Evolutionary conservation across 1,140 invertebrate species (phyloP), one percentile per base, ranked within the genome.

Genomic region (Notospermus geniculatus): DNA sequence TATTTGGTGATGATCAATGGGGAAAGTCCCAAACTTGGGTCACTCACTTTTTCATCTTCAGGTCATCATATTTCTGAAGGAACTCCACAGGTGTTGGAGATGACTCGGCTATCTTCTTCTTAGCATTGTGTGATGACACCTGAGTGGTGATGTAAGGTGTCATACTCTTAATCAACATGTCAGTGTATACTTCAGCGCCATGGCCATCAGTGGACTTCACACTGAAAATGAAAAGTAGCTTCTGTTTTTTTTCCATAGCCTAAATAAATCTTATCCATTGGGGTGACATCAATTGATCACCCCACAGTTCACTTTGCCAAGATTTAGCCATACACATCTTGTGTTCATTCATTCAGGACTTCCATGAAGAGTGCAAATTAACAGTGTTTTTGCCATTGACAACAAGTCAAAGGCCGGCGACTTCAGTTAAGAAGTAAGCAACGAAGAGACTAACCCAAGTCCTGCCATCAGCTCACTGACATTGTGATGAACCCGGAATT

Each of bases 31-130:
- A n/a, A n/a, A 19, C 11, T 19, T 13, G 19, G 39, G 19, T 11
- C 25, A 23, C 46, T 71, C 75, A 83, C 82, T 83, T 83, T 70
- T 80, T 80, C 2, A 68, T 67, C 65, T 83, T 83, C 2, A 83
- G 66, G 45, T 83, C 78, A 67, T 83, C 81, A 73, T 83, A 83
- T 71, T 81, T 83, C 28, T 78, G 68, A 17, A 80, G 62, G 59
- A 83, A 82, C 50, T 78, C 78, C 53, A 78, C 73, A 23, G 80
- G 76, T 39, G 73, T 78, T 57, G 66, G 65, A 43, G 79, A 71
- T 15, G 71, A 74, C 25, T 80, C 77, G 25, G 81, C 78, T 57
- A 83, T 75, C 57, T 77, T 79, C 59, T 73, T 76, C 54, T 79
- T 80, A 1, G 77, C 70, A 56, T 78, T 71, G 64, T 77, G 75